Conservation (phyloP, 1,140 invertebrate genomes). For the Brachionus calyciflorus region DNA sequence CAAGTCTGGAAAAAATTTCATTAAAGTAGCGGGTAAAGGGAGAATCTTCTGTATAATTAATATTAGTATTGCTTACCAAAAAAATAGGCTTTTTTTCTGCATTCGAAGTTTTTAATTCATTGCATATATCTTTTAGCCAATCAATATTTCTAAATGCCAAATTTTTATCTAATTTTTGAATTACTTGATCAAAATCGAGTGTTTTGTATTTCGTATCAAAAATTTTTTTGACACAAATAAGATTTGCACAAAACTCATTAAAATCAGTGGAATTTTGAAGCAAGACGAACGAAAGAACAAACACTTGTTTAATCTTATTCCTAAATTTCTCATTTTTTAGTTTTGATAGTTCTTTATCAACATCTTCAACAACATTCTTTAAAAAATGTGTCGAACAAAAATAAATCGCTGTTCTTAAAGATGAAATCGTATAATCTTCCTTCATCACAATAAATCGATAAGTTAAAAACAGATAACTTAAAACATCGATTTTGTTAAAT, state of each 20-base stretch:
- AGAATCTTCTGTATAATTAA: not conserved
- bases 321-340: no score
- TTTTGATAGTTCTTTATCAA: not conserved
- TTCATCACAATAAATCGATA: not conserved
- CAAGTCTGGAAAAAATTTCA: not conserved
- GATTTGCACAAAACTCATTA: no score
- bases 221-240: not conserved
- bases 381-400: slow-evolving; percentile 18
- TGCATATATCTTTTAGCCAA: no score
- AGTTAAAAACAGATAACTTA: not conserved
- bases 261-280: no score
- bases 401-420: not conserved
- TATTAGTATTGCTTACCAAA: not conserved
- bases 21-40: not conserved
- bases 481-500: not conserved
- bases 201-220: no score
- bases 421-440: not conserved
- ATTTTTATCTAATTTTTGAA: no score
- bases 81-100: not conserved
- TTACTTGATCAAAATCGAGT: no score
- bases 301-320: no score
- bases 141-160: no score
- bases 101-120: not conserved
- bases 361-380: not conserved
- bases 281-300: no score